Evolutionary conservation across 2,113 vertebrate species (phyloP).

Genomic region (human (Homo sapiens)): GRCh38 chr12:57241001-57241500

Average conservation of each 20-base stretch:
- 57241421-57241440: not conserved
- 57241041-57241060: not conserved
- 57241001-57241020: not conserved
- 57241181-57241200: not conserved
- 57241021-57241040: not conserved
- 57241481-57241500: not conserved
- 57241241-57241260: not conserved
- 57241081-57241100: not conserved
- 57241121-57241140: conserved; percentile 29
- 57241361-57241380: not conserved
- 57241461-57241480: too few species aligned
- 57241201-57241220: not conserved
- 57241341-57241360: not conserved
- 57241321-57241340: not conserved
- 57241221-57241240: too few species aligned
- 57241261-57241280: not conserved
- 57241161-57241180: conserved; percentile 45
- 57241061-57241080: not conserved
- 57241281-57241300: too few species aligned
- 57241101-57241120: not conserved
- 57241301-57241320: not conserved
- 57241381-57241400: not conserved
- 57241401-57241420: not conserved
- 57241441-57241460: not conserved
- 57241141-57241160: conserved; percentile 35